Conservation (phyloP, 2,888 invertebrate genomes). For the Norana najaformis region DNA sequence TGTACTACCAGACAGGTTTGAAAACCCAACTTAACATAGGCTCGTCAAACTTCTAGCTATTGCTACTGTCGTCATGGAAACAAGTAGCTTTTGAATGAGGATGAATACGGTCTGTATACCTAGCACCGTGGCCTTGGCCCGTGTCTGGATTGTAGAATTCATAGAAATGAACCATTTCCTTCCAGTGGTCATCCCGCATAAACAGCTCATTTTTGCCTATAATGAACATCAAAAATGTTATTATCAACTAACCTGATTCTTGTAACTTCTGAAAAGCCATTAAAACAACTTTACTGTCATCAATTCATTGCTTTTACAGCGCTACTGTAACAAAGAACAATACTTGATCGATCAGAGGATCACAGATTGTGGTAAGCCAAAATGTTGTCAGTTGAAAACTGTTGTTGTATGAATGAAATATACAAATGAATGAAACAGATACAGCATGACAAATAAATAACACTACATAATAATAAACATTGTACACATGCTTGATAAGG, state of each 20-base stretch:
- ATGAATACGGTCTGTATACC: constrained; percentile 46
- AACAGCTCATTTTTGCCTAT: not conserved
- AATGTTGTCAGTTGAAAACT: not conserved
- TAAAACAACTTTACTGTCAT: constrained; percentile 5
- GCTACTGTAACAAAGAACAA: not conserved
- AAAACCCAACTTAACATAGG: not conserved
- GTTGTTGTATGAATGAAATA: not conserved
- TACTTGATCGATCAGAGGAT: not conserved
- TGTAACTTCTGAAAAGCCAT: not conserved
- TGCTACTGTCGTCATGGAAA: not conserved
- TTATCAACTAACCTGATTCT: no score
- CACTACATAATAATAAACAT: not conserved
- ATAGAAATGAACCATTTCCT: constrained; percentile 59
- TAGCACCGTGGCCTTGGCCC: constrained; percentile 62
- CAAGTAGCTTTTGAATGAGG: not conserved
- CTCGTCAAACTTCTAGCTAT: not conserved
- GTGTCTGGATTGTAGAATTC: constrained; percentile 62
- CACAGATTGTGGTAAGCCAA: not conserved
- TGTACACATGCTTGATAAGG: not conserved
- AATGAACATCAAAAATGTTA: no score
- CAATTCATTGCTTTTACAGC: not conserved
- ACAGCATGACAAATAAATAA: not conserved
- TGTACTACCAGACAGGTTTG: not conserved
- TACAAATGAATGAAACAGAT: not conserved
- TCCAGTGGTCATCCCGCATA: constrained; percentile 55